Evolutionary conservation across 1,140 invertebrate genomes (phyloP).

Genomic region (Cotesia chilonis): DNA sequence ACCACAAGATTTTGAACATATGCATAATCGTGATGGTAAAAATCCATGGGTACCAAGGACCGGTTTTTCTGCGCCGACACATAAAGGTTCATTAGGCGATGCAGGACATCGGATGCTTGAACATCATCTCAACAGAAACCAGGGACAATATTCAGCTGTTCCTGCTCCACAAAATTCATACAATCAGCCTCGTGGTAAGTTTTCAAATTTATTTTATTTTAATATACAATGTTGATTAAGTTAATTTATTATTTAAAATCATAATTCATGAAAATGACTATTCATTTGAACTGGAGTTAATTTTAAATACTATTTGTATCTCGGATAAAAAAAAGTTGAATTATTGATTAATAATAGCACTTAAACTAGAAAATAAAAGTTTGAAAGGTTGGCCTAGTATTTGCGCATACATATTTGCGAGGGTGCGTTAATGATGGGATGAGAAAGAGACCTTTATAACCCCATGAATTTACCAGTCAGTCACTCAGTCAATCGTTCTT

Average conservation of each 20-base stretch:
- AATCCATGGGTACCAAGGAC: slow-evolving; percentile 77
- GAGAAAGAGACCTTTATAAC: slow-evolving; percentile 43
- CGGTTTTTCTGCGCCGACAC: slow-evolving; percentile 74
- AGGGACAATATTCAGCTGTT: slow-evolving; percentile 51
- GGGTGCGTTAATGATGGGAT: slow-evolving; percentile 41
- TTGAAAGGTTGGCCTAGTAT: slow-evolving; percentile 43
- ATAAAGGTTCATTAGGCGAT: slow-evolving; percentile 70
- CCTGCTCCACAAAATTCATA: slow-evolving; percentile 51
- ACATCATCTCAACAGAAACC: slow-evolving; percentile 47
- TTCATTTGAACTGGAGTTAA: neutral
- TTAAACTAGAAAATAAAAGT: slow-evolving; percentile 27
- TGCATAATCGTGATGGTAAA: slow-evolving; percentile 68
- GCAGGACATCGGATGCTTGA: slow-evolving; percentile 78
- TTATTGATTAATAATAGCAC: slow-evolving; percentile 40
- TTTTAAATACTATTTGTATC: neutral
- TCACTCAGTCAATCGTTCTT: slow-evolving; percentile 56
- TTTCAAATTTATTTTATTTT: slow-evolving; percentile 20
- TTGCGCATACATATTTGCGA: slow-evolving; percentile 52
- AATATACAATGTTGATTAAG: neutral
- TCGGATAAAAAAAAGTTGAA: slow-evolving; percentile 8
- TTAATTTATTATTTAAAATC: too few relatives aligned
- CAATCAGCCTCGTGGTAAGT: slow-evolving; percentile 49
- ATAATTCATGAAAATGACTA: neutral
- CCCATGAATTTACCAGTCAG: slow-evolving; percentile 51
- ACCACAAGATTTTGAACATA: slow-evolving; percentile 77